Base-by-base conservation (phyloP, 2,888 invertebrate genomes). In the Aphelenchoides bicaudatus region DNA sequence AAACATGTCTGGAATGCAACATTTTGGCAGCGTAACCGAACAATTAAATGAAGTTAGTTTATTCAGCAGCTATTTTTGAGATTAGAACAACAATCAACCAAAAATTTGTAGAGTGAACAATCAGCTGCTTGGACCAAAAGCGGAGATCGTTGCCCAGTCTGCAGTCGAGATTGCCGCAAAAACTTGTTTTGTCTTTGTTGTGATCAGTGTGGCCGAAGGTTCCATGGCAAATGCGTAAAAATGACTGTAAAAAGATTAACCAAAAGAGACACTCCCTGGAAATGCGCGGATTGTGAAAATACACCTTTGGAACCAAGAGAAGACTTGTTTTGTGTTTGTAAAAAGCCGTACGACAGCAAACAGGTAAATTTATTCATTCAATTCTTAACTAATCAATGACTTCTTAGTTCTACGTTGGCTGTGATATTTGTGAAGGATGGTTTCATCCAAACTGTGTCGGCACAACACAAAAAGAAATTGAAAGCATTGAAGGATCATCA, bases 391-490 rank as follows among this genome's bases (percentile, higher is more conserved):
- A 10, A 27, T 27, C 10, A 4, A 3, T 8, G 39, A 56, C 56
- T 82, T 84, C 38, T 80, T 91, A 91, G 81, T 96, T 96, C 85
- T 98, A 96, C 82, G 93, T 98, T 78, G 94, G 93, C 80, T 98
- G 98, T 81, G 98, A 98, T 83, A 87, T 88, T 65, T 98, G 98
- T 81, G 91, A 94, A 81, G 94, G 92, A 82, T 98, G 98, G 98
- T 96, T 93, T 83, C 96, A 96, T 81, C 94, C 94, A 5, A 86
- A 90, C 58, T 96, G 96, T 82, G 94, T 96, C 43, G 94, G 94
- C 37, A 73, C 67, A 13, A 78, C 81, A 21, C 78, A 80, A 31
- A 75, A 80, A 70, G 71, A 65, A 38, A 80, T 56, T 25, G n/a
- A n/a, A n/a, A n/a, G n/a, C n/a, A n/a, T n/a, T n/a, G n/a, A n/a